phyloP scores from a whole-genome alignment of 2,888 invertebrate genomes.

The Mechanitis messenoides region DNA sequence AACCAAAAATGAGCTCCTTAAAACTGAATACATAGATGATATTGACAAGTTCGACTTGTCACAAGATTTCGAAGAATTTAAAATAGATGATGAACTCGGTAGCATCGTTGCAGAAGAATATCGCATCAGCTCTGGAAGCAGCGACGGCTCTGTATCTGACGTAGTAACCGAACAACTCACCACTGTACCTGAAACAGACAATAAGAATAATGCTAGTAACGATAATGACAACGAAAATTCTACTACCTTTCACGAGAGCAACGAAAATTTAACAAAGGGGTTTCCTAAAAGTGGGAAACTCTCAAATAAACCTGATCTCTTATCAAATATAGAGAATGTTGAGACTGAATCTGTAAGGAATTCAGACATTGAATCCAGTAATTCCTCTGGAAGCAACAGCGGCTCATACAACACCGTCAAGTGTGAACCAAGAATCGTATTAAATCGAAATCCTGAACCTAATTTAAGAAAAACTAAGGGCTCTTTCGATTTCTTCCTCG shows the following conservation, averaged over 20 bases:
- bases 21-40: conserved; percentile 69
- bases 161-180: conserved; percentile 62
- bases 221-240: conserved; percentile 46
- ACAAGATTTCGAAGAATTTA: conserved; percentile 88
- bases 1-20: conserved; percentile 56
- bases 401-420: conserved; percentile 69
- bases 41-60: conserved; percentile 81
- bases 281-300: conserved; percentile 65
- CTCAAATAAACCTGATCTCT: conserved; percentile 73
- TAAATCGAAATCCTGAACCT: conserved; percentile 46
- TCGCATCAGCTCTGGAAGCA: conserved; percentile 72
- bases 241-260: conserved; percentile 54
- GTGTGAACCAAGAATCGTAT: conserved; percentile 63
- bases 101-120: conserved; percentile 71
- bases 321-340: conserved; percentile 74
- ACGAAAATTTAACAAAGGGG: conserved; percentile 49
- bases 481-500: conserved; percentile 85
- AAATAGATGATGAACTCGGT: conserved; percentile 82
- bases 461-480: conserved; percentile 63
- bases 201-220: conserved; percentile 40
- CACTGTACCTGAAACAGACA: conserved; percentile 58
- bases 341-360: conserved; percentile 79
- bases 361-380: conserved; percentile 81
- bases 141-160: conserved; percentile 67
- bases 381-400: conserved; percentile 73